Evolutionary conservation across 2,113 vertebrate genomes (phyloP), one percentile per base, ranked within the genome.

Genomic region (Cochlearius cochlearius): DNA sequence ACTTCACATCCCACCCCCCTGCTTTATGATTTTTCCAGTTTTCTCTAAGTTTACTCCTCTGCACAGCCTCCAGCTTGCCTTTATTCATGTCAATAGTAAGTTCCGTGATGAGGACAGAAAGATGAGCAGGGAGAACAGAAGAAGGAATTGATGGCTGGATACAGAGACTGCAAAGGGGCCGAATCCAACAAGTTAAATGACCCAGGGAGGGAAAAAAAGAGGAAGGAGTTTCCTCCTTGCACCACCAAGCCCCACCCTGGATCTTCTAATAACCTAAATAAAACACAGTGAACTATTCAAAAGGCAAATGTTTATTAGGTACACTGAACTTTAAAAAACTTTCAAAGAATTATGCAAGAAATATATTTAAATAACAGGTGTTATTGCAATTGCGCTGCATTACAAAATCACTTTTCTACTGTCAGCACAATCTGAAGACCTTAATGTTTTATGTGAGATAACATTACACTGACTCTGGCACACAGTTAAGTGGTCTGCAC

Each of bases 221-320:
- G 36, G 22, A 83, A 41, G n/a, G 43, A 80, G 14, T 43, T 91
- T 78, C 64, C 30, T 86, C 23, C 41, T 63, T 55, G 6, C 34
- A 63, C 25, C 66, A 38, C 22, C 8, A 80, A 88, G 17, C 50
- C 74, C 34, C 50, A 43, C 30, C 30, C 52, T 30, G 8, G 7
- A 49, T 63, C 67, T 52, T 79, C 55, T 83, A 41, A n/a, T 23
- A 36, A 64, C 21, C 38, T 12, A 71, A 97, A 97, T 82, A 96
- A 92, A 95, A 73, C 74, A 92, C 76, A 96, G 83, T 39, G 72
- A 94, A 86, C 86, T 95, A 96, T 89, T 98, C 97, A 97, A 97
- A 98, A 96, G 94, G 96, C 94, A 97, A 88, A 93, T 90, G 87
- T 97, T 98, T 97, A 98, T 97, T 98, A 97, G 97, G 81, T 96